Base-by-base conservation (phyloP, 2,888 invertebrate species). In the Taenaris catops region DNA sequence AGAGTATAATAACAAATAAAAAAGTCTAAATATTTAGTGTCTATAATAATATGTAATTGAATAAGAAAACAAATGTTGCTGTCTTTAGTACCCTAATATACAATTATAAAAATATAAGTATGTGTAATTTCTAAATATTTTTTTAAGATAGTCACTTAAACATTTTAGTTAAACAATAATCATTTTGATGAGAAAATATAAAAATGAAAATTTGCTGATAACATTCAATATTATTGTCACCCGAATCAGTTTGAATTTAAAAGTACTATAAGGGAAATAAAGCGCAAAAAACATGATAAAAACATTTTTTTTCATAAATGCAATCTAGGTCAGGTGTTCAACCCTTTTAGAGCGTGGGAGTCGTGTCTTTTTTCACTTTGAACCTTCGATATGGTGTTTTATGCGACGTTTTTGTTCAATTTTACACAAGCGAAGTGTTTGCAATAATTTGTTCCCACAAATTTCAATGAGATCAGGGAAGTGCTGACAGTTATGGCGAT, bases 401-500 rank as follows among this genome's bases (percentile, higher is more conserved):
- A 71, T 79, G 78, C 75, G 70, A 67, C 59, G 47, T 72, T 79
- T 79, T 81, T 80, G 73, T 74, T 63, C 63, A 27, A 16, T 36
- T 41, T 44, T 38, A 59, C 49, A 58, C 46, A 51, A 49, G 58
- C 58, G 50, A 73, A 75, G 80, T 86, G 83, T 84, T 81, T 83
- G 84, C 80, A 67, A 83, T 83, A 83, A 86, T 86, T 84, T 86
- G 83, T 86, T 84, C 86, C 80, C 84, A 86, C 83, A 83, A 64
- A 64, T 67, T 62, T 56, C 49, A 57, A 55, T 54, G 55, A 44
- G 63, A 71, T 62, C 57, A 43, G 64, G 78, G 78, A 83, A 80
- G 83, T 62, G 84, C 72, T 74, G 84, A 86, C 84, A 80, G 80
- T 68, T 66, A 65, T 61, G 59, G 46, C 61, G 65, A 70, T 71